These are phyloP conservation scores for Danionella dracula DNA, from an alignment of 2,797 vertebrate species.

Conservation along the genomic window DNA sequence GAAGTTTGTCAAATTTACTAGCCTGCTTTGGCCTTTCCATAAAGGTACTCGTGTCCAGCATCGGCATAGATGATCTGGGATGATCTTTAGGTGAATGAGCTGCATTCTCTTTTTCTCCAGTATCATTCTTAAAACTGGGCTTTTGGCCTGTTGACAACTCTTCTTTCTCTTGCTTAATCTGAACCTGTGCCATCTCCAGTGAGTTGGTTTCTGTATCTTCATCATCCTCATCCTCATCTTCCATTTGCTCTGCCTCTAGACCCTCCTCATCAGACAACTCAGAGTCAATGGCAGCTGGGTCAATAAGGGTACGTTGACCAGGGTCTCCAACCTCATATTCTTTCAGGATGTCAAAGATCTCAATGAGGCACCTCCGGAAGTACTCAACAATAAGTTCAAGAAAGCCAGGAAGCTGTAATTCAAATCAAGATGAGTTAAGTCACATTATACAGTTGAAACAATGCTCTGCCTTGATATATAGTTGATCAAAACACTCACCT, in stretches of 20 bases:
- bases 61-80: constrained; percentile 58
- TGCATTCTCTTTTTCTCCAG: constrained; percentile 64
- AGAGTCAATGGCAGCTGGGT: constrained; percentile 77
- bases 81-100: constrained; percentile 59
- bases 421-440: no score
- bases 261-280: constrained; percentile 75
- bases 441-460: no score
- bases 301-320: constrained; percentile 88
- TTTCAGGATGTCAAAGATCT: constrained; percentile 96
- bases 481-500: constrained; percentile 82
- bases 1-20: constrained; percentile 97
- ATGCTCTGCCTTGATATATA: background rate
- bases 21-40: constrained; percentile 81
- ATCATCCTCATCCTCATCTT: constrained; percentile 74
- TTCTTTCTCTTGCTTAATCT: constrained; percentile 64
- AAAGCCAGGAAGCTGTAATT: constrained; percentile 86
- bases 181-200: constrained; percentile 37
- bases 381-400: constrained; percentile 95
- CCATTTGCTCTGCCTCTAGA: constrained; percentile 65
- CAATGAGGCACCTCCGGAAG: constrained; percentile 95
- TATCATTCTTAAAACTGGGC: constrained; percentile 52
- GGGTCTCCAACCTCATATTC: constrained; percentile 97
- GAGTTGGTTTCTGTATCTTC: constrained; percentile 56
- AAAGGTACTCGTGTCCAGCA: constrained; percentile 65
- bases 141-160: constrained; percentile 40